Conservation (phyloP, 1,140 invertebrate species). For the Cryptotermes secundus region DNA sequence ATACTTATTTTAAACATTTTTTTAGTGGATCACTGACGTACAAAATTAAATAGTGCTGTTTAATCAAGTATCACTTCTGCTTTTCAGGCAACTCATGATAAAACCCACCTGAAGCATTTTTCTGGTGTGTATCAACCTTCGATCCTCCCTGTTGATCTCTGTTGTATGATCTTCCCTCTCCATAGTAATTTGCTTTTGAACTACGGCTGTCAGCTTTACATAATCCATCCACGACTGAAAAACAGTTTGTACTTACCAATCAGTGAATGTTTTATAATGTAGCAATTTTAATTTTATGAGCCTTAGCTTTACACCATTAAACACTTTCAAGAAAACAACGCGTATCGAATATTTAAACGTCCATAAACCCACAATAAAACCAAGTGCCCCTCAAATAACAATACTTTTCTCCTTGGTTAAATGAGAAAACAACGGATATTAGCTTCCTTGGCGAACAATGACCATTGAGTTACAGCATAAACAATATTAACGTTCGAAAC, state of each 20-base stretch:
- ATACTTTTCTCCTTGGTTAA: too few species aligned
- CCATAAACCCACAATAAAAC: too few species aligned
- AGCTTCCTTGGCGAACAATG: neutral
- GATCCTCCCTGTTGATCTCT: neutral
- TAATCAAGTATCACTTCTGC: too few species aligned
- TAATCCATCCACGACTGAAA: neutral
- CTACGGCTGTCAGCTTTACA: neutral
- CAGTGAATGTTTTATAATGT: neutral
- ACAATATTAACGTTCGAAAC: neutral
- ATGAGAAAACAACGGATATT: neutral
- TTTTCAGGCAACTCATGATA: too few species aligned
- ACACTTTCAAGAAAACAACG: neutral
- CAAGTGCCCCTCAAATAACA: too few species aligned
- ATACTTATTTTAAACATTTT: too few species aligned
- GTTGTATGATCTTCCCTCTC: neutral
- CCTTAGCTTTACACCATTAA: neutral
- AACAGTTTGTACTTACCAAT: neutral
- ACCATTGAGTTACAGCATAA: neutral
- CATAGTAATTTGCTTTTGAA: neutral
- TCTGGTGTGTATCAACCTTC: neutral
- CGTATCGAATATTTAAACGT: too few species aligned
- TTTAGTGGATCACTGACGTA: too few species aligned
- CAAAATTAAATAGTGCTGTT: neutral
- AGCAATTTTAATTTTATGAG: neutral
- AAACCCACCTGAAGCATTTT: neutral